Evolutionary conservation across 2,797 vertebrate genomes (phyloP).

Genomic region (Amblyraja radiata): DNA sequence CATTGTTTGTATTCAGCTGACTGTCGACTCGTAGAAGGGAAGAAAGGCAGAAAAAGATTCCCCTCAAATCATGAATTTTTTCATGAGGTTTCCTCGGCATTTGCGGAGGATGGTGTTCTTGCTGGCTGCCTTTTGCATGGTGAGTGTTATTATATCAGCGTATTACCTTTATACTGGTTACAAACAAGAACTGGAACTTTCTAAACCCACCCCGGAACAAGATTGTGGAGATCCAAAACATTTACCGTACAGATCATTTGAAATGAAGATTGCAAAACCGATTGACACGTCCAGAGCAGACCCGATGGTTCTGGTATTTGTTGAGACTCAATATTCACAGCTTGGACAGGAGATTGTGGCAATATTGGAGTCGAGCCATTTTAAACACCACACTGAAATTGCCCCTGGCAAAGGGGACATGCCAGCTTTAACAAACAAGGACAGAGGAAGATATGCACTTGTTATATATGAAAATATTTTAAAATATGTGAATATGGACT

Average conservation of each 20-base stretch:
- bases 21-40: slow-evolving; percentile 51
- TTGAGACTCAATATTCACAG: slow-evolving; percentile 94
- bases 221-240: slow-evolving; percentile 74
- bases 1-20: slow-evolving; percentile 46
- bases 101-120: slow-evolving; percentile 81
- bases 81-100: slow-evolving; percentile 69
- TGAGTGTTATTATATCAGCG: slow-evolving; percentile 82
- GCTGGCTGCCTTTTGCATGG: slow-evolving; percentile 81
- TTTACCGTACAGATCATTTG: slow-evolving; percentile 68
- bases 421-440: slow-evolving; percentile 80
- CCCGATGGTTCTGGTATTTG: slow-evolving; percentile 76
- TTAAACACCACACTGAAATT: slow-evolving; percentile 85
- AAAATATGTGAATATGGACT: slow-evolving; percentile 87
- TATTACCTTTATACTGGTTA: slow-evolving; percentile 88
- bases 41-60: slow-evolving; percentile 46
- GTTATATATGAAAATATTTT: slow-evolving; percentile 92
- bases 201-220: slow-evolving; percentile 67
- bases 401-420: slow-evolving; percentile 88
- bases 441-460: slow-evolving; percentile 78
- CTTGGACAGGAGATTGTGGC: slow-evolving; percentile 90
- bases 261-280: slow-evolving; percentile 73
- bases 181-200: slow-evolving; percentile 75
- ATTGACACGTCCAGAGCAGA: slow-evolving; percentile 79
- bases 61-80: slow-evolving; percentile 72
- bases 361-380: slow-evolving; percentile 85